A percentile compares a stretch with the other conserved stretches of the same genome.
Evolutionary conservation across 2,113 vertebrate species (phyloP).

Genomic region (Puma concolor): DNA sequence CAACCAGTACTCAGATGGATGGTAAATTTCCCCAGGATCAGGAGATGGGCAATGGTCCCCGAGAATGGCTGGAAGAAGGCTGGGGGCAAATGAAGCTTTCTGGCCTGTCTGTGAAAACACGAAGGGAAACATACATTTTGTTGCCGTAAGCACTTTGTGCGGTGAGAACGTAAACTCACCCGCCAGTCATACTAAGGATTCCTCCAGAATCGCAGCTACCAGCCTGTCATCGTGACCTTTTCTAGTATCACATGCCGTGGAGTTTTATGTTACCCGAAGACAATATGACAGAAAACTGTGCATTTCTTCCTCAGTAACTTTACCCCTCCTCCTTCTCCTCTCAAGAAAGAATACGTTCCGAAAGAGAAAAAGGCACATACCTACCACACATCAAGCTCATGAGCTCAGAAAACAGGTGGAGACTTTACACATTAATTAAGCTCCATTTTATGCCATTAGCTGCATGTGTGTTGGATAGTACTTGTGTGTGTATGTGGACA

Average conservation of each 20-base stretch:
- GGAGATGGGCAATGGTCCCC: not conserved
- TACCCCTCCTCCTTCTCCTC: slow-evolving; percentile 43
- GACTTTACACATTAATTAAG: not conserved
- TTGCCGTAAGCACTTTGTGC: slow-evolving; percentile 40
- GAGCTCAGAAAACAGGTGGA: not conserved
- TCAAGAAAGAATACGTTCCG: slow-evolving; percentile 73
- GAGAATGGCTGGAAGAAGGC: too few species aligned
- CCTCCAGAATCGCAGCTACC: slow-evolving; percentile 65
- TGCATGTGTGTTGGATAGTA: not conserved
- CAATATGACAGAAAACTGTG: slow-evolving; percentile 83
- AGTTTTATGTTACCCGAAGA: slow-evolving; percentile 85
- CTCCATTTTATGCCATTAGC: not conserved
- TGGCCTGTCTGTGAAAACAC: rapidly evolving
- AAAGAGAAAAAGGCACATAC: slow-evolving; percentile 52
- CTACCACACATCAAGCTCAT: not conserved
- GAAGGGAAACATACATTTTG: not conserved
- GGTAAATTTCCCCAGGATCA: not conserved
- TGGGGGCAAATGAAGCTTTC: not conserved
- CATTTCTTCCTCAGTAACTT: slow-evolving; percentile 72
- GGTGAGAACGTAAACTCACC: not conserved
- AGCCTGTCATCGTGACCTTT: slow-evolving; percentile 88
- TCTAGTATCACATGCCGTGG: slow-evolving; percentile 88
- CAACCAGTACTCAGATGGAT: not conserved
- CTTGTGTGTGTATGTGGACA: rapidly evolving
- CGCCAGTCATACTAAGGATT: slow-evolving; percentile 63